Conservation (phyloP, 2,113 vertebrate species). For the Oreotragus oreotragus region DNA sequence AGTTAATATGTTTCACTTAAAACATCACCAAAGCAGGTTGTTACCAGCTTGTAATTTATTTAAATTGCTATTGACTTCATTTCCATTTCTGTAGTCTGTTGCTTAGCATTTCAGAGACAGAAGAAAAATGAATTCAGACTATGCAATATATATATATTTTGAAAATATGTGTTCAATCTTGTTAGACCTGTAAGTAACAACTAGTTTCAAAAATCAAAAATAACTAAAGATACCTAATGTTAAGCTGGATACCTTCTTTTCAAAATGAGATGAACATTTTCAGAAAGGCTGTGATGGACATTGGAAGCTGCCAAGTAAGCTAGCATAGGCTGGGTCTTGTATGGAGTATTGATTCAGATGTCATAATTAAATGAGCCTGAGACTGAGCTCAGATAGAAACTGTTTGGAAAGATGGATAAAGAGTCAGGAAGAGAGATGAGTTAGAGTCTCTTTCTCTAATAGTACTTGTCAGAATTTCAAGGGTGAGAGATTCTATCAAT, state of each 20-base stretch:
- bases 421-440: constrained; percentile 67
- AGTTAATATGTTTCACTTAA: constrained; percentile 74
- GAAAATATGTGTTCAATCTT: constrained; percentile 14
- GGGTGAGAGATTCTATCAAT: constrained; percentile 69
- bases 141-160: constrained; percentile 3
- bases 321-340: neutral
- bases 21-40: constrained; percentile 63
- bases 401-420: constrained; percentile 72
- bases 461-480: constrained; percentile 74
- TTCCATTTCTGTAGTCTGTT: constrained; percentile 40
- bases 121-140: constrained; percentile 47
- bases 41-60: constrained; percentile 66
- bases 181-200: constrained; percentile 15
- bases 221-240: neutral
- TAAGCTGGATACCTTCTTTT: neutral
- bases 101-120: constrained; percentile 49
- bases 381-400: constrained; percentile 45
- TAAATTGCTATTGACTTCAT: constrained; percentile 67
- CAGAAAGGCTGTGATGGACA: neutral
- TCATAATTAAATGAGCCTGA: constrained; percentile 73
- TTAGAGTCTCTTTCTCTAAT: constrained; percentile 64
- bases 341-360: constrained; percentile 68
- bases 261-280: constrained; percentile 13
- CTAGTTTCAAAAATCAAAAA: constrained; percentile 37
- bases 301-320: constrained; percentile 18